Evolutionary conservation across 2,888 invertebrate genomes (phyloP).

Genomic region (Agrochola lota): DNA sequence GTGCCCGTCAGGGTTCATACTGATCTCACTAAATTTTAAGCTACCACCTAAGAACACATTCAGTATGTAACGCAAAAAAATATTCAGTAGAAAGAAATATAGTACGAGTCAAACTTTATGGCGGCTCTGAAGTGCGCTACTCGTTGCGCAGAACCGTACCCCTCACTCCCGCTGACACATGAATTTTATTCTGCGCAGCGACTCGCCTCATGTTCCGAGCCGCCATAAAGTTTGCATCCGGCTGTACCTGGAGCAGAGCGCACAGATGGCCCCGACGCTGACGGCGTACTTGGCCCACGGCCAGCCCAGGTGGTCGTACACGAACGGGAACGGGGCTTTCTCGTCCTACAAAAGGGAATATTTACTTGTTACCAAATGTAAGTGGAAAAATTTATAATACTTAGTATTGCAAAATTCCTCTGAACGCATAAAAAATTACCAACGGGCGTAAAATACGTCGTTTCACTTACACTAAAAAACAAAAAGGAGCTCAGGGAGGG

Average conservation of each 20-base stretch:
- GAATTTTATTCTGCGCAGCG: too few relatives aligned
- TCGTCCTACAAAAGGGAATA: slow-evolving; percentile 88
- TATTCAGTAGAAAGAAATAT: too few relatives aligned
- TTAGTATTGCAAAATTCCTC: neutral
- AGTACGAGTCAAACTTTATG: too few relatives aligned
- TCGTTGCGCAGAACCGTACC: too few relatives aligned
- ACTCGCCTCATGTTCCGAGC: too few relatives aligned
- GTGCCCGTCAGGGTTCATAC: too few relatives aligned
- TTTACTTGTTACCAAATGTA: neutral
- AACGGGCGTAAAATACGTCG: neutral
- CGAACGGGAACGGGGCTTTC: slow-evolving; percentile 95
- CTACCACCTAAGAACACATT: too few relatives aligned
- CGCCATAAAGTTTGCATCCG: too few relatives aligned
- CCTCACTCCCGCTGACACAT: too few relatives aligned
- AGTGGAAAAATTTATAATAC: neutral
- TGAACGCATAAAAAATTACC: neutral
- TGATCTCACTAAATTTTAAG: too few relatives aligned
- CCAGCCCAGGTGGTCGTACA: slow-evolving; percentile 94
- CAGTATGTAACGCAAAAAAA: too few relatives aligned
- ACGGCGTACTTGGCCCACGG: slow-evolving; percentile 95
- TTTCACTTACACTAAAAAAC: neutral
- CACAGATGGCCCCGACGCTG: slow-evolving; percentile 95
- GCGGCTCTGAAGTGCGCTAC: too few relatives aligned
- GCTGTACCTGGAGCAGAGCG: slow-evolving; percentile 93
- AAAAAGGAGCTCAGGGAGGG: neutral